Base-by-base conservation (phyloP, 2,797 vertebrate species). In the Synaphobranchus kaupii region DNA sequence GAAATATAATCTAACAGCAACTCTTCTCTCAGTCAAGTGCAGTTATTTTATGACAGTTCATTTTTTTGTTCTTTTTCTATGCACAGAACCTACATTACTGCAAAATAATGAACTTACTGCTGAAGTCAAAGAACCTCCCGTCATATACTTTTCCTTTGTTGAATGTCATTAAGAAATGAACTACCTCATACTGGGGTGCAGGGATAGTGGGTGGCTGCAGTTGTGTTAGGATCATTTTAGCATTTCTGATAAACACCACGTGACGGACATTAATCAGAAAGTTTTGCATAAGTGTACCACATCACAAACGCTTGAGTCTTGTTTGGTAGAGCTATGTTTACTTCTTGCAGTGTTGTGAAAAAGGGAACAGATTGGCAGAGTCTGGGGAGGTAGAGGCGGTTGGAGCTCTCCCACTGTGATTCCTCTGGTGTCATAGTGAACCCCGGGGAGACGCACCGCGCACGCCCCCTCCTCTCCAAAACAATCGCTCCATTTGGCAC, bases 401-500 rank as follows among this genome's bases (percentile, higher is more conserved):
- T 63, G 84, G 34, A 60, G 73, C 78, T 86, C 87, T 83, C 76
- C 80, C 28, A 83, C 84, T 81, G 85, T 31, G 81, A 86, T 56
- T 56, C 15, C 81, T 31, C 80, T 82, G 84, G 88, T 84, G 52
- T 88, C 78, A 73, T 60, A 25, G 48, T 78, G 54, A 81, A 68
- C 85, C 85, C 81, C 52, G 4, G 60, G 81, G 88, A 52, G 28
- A 48, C 68, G 63, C 71, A 9, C 84, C 17, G 47, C 25, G 58
- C 87, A 52, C 73, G 39, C 76, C 54, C n/a, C 44, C 9, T 85
- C 85, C 84, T 54, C 12, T 22, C 85, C 84, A 85, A 83, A 85
- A 92, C 88, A 88, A 91, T 89, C 84, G 89, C 89, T 90, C 91
- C 92, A 88, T 91, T 93, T 94, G 92, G 93, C 93, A 93, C 93